A percentile compares a stretch with the other conserved stretches of the same genome.
phyloP scores from a whole-genome alignment of 2,113 vertebrate genomes.

The Chascanopsetta lugubris region DNA sequence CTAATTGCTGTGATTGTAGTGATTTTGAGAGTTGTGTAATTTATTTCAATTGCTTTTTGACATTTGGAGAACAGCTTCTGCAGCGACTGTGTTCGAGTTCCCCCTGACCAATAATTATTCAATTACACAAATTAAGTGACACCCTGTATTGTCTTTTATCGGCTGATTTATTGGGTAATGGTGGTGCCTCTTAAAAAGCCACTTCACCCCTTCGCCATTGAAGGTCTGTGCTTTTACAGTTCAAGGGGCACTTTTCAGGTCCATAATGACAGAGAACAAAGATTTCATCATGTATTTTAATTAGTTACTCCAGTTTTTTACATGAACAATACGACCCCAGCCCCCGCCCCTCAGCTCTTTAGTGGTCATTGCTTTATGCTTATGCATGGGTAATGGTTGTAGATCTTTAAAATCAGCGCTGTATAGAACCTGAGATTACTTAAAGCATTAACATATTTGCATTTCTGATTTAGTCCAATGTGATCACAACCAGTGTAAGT shows the following conservation, averaged over 20 bases:
- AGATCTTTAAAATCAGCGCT: no score
- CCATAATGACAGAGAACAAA: constrained; percentile 38
- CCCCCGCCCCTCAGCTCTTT: constrained; percentile 18
- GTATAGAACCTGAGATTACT: no score
- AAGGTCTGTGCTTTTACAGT: constrained; percentile 36
- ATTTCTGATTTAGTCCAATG: no score
- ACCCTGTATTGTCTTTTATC: constrained; percentile 91
- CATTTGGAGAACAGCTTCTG: constrained; percentile 90
- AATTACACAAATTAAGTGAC: constrained; percentile 90
- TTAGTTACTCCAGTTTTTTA: constrained; percentile 42
- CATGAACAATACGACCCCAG: neutral
- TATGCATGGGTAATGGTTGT: no score
- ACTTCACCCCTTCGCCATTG: constrained; percentile 86
- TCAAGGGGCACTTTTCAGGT: constrained; percentile 40
- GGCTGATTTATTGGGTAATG: constrained; percentile 90
- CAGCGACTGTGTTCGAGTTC: constrained; percentile 85
- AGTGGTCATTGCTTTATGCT: constrained; percentile 14
- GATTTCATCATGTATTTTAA: constrained; percentile 40
- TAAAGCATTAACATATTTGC: no score
- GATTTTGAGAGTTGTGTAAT: constrained; percentile 90
- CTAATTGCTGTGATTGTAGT: constrained; percentile 85
- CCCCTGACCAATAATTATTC: constrained; percentile 95
- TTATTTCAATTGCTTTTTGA: constrained; percentile 97
- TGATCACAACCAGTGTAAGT: no score
- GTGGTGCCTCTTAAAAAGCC: constrained; percentile 87